phyloP scores from a whole-genome alignment of 2,797 vertebrate genomes.

The Sparus aurata region DNA sequence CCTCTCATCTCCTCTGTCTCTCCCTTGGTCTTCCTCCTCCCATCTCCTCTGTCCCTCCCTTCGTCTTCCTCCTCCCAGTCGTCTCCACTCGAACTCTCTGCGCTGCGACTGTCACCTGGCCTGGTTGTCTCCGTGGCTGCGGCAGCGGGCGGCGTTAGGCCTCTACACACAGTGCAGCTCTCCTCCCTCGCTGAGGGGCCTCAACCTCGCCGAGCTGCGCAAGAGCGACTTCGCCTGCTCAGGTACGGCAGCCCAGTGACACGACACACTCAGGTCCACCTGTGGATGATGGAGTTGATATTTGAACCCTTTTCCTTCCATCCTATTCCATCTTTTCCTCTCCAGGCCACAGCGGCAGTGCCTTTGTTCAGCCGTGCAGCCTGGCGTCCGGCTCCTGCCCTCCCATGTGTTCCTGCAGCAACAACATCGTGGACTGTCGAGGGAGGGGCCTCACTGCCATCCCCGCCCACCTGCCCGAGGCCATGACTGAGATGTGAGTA shows the following conservation, averaged over 20 bases:
- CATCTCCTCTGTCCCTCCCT: too few relatives aligned
- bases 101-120: constrained; percentile 94
- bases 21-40: too few relatives aligned
- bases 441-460: constrained; percentile 94
- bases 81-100: constrained; percentile 93
- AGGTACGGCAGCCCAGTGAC: constrained; percentile 71
- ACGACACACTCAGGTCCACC: neutral
- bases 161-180: constrained; percentile 93
- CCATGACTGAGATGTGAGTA: constrained; percentile 95
- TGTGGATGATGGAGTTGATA: fast-evolving
- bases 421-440: constrained; percentile 93
- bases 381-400: constrained; percentile 93
- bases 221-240: constrained; percentile 93
- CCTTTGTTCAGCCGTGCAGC: constrained; percentile 89
- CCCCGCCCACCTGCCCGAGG: constrained; percentile 93
- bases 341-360: constrained; percentile 85
- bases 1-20: too few relatives aligned
- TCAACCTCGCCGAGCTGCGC: constrained; percentile 93
- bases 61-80: constrained; percentile 73
- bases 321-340: neutral
- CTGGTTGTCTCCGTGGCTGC: constrained; percentile 93
- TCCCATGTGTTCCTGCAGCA: constrained; percentile 92
- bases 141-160: constrained; percentile 91
- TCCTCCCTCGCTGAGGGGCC: constrained; percentile 88
- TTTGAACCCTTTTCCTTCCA: fast-evolving